Conservation (phyloP, 2,797 vertebrate species). For the Bradypus variegatus region DNA sequence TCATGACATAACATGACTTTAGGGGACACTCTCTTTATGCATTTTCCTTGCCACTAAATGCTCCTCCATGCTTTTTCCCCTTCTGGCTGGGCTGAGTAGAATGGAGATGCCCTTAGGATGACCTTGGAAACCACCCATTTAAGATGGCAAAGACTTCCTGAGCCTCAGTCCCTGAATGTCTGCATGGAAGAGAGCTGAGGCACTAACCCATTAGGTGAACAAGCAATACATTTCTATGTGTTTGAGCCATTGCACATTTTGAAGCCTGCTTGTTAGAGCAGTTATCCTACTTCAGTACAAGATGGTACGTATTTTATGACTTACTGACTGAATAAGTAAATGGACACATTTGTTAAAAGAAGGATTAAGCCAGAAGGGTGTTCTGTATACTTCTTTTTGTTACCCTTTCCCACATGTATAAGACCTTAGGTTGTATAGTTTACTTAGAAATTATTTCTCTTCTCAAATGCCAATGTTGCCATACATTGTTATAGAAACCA, state of each 20-base stretch:
- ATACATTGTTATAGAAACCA: not conserved
- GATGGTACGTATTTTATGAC: not conserved
- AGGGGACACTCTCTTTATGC: not conserved
- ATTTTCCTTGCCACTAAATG: not conserved
- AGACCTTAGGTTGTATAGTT: not conserved
- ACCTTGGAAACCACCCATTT: not conserved
- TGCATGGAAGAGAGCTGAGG: not conserved
- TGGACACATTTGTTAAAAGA: not conserved
- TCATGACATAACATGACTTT: not conserved
- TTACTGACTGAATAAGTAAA: not conserved
- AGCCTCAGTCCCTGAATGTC: not conserved
- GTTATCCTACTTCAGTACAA: not conserved
- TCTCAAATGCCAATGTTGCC: not conserved
- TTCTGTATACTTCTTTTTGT: not conserved
- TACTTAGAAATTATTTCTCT: conserved; percentile 2
- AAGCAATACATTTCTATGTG: not conserved
- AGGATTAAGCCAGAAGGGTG: not conserved
- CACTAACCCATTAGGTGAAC: not conserved
- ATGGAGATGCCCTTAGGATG: not conserved
- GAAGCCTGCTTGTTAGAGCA: not conserved
- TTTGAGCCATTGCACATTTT: not conserved
- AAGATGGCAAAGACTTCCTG: not conserved
- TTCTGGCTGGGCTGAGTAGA: not conserved
- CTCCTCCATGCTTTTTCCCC: not conserved
- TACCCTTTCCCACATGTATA: not conserved